These are phyloP conservation scores for Apaloderma vittatum DNA, from an alignment of 2,113 vertebrate genomes.

Conservation along the genomic window DNA sequence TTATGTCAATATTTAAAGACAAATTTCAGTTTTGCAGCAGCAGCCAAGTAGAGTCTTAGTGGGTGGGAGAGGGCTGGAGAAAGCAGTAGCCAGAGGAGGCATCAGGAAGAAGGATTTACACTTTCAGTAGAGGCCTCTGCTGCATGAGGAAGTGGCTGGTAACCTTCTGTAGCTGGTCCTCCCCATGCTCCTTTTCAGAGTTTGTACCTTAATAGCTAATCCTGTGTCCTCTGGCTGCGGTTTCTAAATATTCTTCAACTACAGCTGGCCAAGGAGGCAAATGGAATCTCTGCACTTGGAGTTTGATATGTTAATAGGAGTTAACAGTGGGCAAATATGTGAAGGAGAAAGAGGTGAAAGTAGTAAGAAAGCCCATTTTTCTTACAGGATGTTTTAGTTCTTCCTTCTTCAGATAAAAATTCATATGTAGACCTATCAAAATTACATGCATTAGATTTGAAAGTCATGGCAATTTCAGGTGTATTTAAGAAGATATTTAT, in stretches of 20 bases:
- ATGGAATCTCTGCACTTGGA: neutral
- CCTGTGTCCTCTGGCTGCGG: neutral
- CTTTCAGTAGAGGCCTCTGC: neutral
- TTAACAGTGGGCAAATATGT: neutral
- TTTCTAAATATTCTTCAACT: neutral
- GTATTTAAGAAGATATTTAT: neutral
- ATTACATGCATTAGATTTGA: neutral
- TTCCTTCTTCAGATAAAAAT: neutral
- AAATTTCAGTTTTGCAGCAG: neutral
- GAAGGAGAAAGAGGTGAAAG: neutral
- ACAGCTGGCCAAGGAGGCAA: neutral
- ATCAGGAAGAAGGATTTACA: neutral
- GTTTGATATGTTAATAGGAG: neutral
- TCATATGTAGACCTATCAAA: neutral
- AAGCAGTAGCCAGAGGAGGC: neutral
- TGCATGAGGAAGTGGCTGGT: neutral
- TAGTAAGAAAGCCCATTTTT: neutral
- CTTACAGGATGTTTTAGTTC: neutral
- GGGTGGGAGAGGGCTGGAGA: neutral
- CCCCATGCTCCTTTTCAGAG: neutral
- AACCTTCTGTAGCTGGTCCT: neutral
- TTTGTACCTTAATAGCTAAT: neutral
- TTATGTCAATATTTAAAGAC: neutral
- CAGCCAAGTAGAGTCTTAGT: neutral
- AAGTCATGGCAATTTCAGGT: neutral